Evolutionary conservation across 2,888 invertebrate species (phyloP).

Genomic region (Callyntrura sp.): DNA sequence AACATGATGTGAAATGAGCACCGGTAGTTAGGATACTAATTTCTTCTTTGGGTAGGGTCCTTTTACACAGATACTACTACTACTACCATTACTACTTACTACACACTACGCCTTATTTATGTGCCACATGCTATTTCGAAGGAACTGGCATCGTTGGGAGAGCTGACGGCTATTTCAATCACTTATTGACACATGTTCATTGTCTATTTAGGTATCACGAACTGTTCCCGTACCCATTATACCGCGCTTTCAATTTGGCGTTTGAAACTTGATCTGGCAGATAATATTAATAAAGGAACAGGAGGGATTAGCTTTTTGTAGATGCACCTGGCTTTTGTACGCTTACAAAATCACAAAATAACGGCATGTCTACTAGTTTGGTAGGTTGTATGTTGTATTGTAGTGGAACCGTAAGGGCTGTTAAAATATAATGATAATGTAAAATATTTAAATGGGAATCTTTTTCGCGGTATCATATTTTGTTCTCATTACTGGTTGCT

Average conservation of each 20-base stretch:
- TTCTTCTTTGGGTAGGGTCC: slow-evolving; percentile 1
- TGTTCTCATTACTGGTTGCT: too few species aligned
- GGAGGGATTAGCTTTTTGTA: neutral
- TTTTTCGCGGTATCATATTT: too few species aligned
- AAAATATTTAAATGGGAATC: too few species aligned
- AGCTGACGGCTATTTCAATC: neutral
- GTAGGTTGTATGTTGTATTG: too few species aligned
- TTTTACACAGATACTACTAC: neutral
- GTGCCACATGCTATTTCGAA: neutral
- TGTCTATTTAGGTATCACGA: neutral
- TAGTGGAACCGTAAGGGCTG: too few species aligned
- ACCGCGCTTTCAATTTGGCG: neutral
- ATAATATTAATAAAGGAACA: neutral
- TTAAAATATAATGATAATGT: too few species aligned
- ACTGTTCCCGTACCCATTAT: neutral
- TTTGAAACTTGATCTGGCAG: slow-evolving; percentile 20
- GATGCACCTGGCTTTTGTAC: neutral
- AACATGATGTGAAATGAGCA: slow-evolving; percentile 28
- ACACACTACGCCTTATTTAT: neutral
- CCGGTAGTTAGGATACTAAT: slow-evolving; percentile 39
- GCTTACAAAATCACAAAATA: neutral
- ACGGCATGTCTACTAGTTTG: neutral
- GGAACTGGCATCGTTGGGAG: neutral
- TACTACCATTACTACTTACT: too few species aligned
- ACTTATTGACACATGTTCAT: neutral